A percentile compares a stretch with the other conserved stretches of the same genome.
These are phyloP conservation scores for Hydrozoanthus gracilis DNA, from an alignment of 92 coral and sea anemone species.

Conservation along the genomic window DNA sequence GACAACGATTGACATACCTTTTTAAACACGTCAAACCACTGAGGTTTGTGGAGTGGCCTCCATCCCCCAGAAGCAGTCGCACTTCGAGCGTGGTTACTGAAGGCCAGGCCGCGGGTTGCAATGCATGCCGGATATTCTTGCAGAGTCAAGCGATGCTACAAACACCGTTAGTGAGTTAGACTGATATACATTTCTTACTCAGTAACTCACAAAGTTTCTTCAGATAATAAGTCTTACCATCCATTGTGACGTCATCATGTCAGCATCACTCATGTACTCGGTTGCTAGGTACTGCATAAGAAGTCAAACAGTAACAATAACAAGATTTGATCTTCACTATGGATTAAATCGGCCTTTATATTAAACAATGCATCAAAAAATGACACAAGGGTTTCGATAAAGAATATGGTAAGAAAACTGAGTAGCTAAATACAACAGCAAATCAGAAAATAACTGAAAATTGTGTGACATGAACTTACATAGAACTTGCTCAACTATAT, in stretches of 20 bases:
- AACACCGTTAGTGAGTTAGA: background rate
- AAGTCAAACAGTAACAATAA: background rate
- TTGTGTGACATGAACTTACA: too few relatives aligned
- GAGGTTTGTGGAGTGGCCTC: constrained; percentile 97
- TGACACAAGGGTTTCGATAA: too few relatives aligned
- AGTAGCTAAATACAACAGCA: too few relatives aligned
- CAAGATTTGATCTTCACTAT: too few relatives aligned
- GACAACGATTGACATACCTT: constrained; percentile 47
- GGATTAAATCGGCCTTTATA: too few relatives aligned
- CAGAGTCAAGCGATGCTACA: constrained; percentile 86
- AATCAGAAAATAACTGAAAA: too few relatives aligned
- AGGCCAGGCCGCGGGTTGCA: constrained; percentile 90
- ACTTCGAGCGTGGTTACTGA: constrained; percentile 58
- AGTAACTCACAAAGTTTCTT: background rate
- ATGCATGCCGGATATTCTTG: constrained; percentile 86
- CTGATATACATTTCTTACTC: background rate
- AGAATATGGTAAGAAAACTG: too few relatives aligned
- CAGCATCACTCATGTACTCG: constrained; percentile 88
- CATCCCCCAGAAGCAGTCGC: constrained; percentile 76
- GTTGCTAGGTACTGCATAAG: constrained; percentile 68
- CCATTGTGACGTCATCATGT: constrained; percentile 91
- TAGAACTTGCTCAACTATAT: too few relatives aligned
- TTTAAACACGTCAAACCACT: constrained; percentile 90
- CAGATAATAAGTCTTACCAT: constrained; percentile 70
- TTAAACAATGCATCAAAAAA: too few relatives aligned